Evolutionary conservation across 1,140 invertebrate species (phyloP).

Genomic region (Nylanderia fulva): DNA sequence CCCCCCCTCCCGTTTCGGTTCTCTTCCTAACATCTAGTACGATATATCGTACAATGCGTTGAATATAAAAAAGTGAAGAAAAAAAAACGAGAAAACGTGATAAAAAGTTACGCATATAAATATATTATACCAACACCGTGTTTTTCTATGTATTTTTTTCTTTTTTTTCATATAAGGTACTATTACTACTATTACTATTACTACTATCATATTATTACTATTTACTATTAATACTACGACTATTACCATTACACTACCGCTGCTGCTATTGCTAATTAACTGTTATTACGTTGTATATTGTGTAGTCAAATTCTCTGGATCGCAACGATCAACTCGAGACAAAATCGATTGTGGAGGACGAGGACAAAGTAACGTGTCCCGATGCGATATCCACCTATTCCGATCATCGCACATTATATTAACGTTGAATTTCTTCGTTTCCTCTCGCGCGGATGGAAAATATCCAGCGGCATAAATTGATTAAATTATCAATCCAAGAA

Average conservation of each 20-base stretch:
- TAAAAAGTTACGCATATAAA: constrained; percentile 71
- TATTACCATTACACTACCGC: constrained; percentile 53
- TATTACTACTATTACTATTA: constrained; percentile 68
- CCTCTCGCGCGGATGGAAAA: neutral
- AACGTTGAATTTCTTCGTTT: neutral
- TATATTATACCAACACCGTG: constrained; percentile 70
- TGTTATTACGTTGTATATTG: constrained; percentile 65
- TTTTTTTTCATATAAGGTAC: constrained; percentile 62
- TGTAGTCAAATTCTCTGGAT: constrained; percentile 43
- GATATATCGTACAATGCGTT: constrained; percentile 51
- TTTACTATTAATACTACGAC: constrained; percentile 66
- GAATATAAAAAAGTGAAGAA: constrained; percentile 52
- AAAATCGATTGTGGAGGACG: neutral
- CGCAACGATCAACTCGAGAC: constrained; percentile 56
- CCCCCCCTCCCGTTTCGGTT: constrained; percentile 5
- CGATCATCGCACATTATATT: neutral
- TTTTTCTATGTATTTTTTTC: constrained; percentile 75
- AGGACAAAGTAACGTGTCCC: constrained; percentile 34
- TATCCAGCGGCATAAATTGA: too few relatives aligned
- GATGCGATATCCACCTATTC: neutral
- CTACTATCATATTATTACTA: constrained; percentile 71
- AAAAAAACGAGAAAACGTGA: constrained; percentile 71
- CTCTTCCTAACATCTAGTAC: constrained; percentile 59
- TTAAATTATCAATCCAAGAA: neutral
- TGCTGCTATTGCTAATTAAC: constrained; percentile 60